Evolutionary conservation across 2,113 vertebrate genomes (phyloP).

Genomic region (Gnathonemus longibarbis): DNA sequence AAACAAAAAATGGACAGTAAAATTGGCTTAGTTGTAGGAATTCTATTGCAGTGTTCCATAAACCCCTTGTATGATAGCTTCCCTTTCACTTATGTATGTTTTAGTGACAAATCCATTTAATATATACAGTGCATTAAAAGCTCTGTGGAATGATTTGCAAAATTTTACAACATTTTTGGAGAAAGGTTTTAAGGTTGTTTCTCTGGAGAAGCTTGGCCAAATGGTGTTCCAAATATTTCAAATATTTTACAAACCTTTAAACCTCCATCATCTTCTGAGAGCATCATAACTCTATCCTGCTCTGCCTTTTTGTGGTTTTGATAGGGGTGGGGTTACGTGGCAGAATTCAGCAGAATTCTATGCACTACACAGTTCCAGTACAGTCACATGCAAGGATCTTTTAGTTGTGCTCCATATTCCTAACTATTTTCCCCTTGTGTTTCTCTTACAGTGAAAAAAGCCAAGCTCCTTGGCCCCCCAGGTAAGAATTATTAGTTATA

Average conservation of each 20-base stretch:
- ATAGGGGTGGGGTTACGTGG: not conserved
- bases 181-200: not conserved
- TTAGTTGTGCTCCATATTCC: not conserved
- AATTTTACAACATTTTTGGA: not conserved
- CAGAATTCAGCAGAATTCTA: not conserved
- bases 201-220: not conserved
- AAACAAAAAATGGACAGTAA: not conserved
- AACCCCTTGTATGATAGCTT: not conserved
- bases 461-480: slow-evolving; percentile 62
- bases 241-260: not conserved
- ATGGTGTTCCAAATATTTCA: not conserved
- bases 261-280: not conserved
- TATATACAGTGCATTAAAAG: not conserved
- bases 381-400: not conserved
- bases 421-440: slow-evolving; percentile 21
- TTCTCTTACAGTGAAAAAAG: slow-evolving; percentile 64
- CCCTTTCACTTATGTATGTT: not conserved
- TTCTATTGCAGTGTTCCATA: not conserved
- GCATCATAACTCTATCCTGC: not conserved
- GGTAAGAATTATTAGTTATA: slow-evolving; percentile 47
- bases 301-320: not conserved
- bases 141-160: not conserved
- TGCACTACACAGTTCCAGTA: not conserved
- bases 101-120: not conserved
- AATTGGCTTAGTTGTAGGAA: not conserved